Evolutionary conservation across 2,113 vertebrate species (phyloP), one percentile per base, ranked within the genome.

Genomic region (Oncorhynchus keta): DNA sequence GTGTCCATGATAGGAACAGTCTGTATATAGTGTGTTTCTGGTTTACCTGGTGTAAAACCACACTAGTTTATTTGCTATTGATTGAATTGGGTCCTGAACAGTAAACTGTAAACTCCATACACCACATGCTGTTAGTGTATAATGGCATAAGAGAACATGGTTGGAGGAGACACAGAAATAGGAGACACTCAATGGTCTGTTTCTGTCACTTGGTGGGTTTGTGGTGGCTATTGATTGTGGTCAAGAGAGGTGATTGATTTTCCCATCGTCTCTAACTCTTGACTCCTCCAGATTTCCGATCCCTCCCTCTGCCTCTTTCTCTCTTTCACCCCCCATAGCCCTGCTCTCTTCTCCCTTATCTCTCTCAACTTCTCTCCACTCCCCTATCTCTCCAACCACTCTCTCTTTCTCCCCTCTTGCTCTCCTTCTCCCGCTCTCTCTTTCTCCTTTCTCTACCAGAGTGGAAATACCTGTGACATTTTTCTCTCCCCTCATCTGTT

Each of bases 201-300:
- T 70, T 81, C 75, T 78, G 13, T 45, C 57, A 49, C 55, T 77
- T 71, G 72, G 67, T 48, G 51, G 59, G 68, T 65, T 67, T 22
- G 48, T 16, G 68, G 66, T 67, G 70, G 64, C 68, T 77, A 83
- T 84, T 74, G 84, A 88, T 83, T 81, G 80, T 73, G 82, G 73
- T 74, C 76, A 72, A 70, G 77, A 74, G 74, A 68, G 75, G 68
- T 32, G 75, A 84, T 81, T 85, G 84, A 86, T 83, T 86, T 76
- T 82, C 73, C 79, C 70, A 69, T 26, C 77, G 78, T 81, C 77
- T 70, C 72, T 77, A 22, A 65, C 73, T 73, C 73, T 83, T 83
- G 77, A 85, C 72, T 85, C 73, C 72, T 79, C 74, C 77, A 75
- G 79, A 70, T 74, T 80, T 75, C 68, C 72, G 75, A n/a, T 72